Percentiles rank a stretch among this genome's conserved stretches.
phyloP scores from a whole-genome alignment of 2,888 invertebrate genomes.

The Chrysotoxum bicinctum region DNA sequence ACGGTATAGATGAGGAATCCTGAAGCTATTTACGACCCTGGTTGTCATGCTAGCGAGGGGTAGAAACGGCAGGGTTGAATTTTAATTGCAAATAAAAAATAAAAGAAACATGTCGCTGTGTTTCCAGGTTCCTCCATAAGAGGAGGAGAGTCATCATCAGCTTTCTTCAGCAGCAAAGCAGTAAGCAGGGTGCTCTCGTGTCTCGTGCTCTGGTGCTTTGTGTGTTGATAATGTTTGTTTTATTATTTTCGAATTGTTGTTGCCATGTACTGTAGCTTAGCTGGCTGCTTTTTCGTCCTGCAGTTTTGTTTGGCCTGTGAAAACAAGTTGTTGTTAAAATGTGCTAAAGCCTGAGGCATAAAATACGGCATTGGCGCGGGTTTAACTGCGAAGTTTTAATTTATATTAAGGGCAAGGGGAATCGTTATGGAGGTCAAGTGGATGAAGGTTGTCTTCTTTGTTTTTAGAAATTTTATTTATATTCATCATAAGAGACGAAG shows the following conservation, averaged over 20 bases:
- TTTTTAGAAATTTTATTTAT: slow-evolving; percentile 4
- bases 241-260: slow-evolving; percentile 52
- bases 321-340: slow-evolving; percentile 54
- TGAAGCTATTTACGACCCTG: slow-evolving; percentile 9
- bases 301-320: slow-evolving; percentile 34
- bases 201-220: neutral
- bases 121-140: neutral
- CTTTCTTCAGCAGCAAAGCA: neutral
- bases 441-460: slow-evolving; percentile 9
- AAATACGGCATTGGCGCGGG: slow-evolving; percentile 29
- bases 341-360: slow-evolving; percentile 28
- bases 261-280: neutral
- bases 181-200: neutral
- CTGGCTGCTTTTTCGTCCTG: slow-evolving; percentile 3
- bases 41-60: neutral
- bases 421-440: slow-evolving; percentile 58
- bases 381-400: slow-evolving; percentile 47
- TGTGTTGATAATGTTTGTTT: slow-evolving; percentile 54
- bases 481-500: neutral
- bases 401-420: slow-evolving; percentile 44
- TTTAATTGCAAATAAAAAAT: slow-evolving; percentile 65
- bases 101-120: slow-evolving; percentile 50
- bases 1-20: slow-evolving; percentile 2
- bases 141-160: neutral
- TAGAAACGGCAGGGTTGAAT: slow-evolving; percentile 34